Evolutionary conservation across 37 sponge, comb jelly and placozoan genomes (phyloP).

Genomic region (Theonella swinhoei): DNA sequence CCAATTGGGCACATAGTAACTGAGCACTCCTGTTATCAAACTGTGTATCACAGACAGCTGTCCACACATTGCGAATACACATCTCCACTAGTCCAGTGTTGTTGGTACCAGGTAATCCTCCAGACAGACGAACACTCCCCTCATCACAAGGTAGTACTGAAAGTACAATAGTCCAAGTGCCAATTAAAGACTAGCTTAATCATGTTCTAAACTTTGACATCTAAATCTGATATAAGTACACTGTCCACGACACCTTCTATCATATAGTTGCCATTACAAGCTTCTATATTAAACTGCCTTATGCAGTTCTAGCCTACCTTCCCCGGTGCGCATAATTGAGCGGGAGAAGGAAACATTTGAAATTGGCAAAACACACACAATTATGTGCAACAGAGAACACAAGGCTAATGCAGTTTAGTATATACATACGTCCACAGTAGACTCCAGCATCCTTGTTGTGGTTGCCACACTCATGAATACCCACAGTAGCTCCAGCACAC

Average conservation of each 20-base stretch:
- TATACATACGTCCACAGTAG: constrained; percentile 1
- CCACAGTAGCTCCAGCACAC: background rate
- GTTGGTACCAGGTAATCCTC: background rate
- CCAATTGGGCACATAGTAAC: constrained; percentile 15
- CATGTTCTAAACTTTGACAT: no score
- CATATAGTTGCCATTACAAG: no score
- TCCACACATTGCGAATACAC: constrained; percentile 35
- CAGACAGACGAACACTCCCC: constrained; percentile 10
- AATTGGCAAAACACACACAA: no score
- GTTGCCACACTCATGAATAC: background rate
- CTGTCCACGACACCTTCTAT: no score
- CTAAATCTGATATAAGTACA: no score
- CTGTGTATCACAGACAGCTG: constrained; percentile 4
- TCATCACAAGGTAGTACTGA: constrained; percentile 27
- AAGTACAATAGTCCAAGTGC: background rate
- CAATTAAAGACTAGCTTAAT: no score
- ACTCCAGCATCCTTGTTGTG: constrained; percentile 7
- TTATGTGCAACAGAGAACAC: no score
- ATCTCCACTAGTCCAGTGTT: constrained; percentile 45
- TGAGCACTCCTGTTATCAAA: constrained; percentile 13
- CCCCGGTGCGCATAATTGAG: no score
- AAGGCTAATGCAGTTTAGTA: no score
- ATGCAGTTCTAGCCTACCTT: no score
- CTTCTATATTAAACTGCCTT: no score
- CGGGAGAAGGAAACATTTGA: no score